These are phyloP conservation scores for Pomatorhinus ruficollis DNA, from an alignment of 2,113 vertebrate genomes.

Conservation along the genomic window DNA sequence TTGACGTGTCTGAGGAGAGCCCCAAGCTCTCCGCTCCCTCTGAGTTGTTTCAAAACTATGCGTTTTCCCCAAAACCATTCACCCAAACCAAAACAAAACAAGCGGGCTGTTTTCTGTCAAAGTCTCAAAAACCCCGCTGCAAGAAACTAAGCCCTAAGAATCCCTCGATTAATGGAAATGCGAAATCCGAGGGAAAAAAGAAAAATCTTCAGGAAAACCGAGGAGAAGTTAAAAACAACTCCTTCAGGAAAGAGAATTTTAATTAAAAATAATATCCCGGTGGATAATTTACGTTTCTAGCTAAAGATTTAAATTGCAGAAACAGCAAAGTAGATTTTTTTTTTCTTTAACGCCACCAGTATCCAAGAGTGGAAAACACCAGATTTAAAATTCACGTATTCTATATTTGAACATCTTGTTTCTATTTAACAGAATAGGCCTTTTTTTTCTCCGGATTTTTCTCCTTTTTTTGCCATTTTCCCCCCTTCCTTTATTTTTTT, in stretches of 20 bases:
- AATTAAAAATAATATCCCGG: conserved; percentile 62
- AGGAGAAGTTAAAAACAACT: conserved; percentile 13
- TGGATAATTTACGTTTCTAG: conserved; percentile 31
- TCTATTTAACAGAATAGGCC: conserved; percentile 61
- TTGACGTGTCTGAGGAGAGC: background rate
- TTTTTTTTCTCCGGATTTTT: background rate
- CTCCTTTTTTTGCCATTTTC: accelerated
- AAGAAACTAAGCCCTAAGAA: background rate
- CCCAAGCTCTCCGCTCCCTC: background rate
- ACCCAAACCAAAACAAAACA: conserved; percentile 43
- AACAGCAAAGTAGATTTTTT: conserved; percentile 25
- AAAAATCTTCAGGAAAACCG: conserved; percentile 4
- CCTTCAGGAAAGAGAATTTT: conserved; percentile 45
- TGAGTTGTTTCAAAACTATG: background rate
- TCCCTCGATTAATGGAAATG: conserved; percentile 6
- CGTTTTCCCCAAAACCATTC: conserved; percentile 3
- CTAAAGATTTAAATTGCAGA: conserved; percentile 42
- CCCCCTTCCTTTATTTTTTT: background rate
- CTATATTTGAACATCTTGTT: conserved; percentile 70
- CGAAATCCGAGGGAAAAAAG: background rate
- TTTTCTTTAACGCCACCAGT: background rate
- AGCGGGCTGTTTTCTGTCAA: conserved; percentile 55
- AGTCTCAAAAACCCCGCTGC: background rate
- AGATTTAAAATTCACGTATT: conserved; percentile 58
- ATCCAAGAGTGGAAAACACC: conserved; percentile 42